phyloP scores from a whole-genome alignment of 2,888 invertebrate genomes.

The Pandemis heparana region DNA sequence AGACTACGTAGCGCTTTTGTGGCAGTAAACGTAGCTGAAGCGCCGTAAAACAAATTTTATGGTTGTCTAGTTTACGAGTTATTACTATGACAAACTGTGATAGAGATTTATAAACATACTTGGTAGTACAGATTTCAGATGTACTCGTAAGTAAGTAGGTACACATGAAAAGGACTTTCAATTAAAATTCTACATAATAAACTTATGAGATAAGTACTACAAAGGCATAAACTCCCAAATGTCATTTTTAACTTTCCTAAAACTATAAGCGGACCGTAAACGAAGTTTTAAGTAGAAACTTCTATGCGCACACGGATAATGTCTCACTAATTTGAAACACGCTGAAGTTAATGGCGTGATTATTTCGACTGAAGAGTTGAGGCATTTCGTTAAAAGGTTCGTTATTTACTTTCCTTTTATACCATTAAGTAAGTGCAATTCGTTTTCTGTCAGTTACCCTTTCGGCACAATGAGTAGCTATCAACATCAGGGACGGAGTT shows the following conservation, averaged over 20 bases:
- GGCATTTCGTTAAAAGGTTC: conserved; percentile 31
- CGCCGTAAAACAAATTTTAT: conserved; percentile 54
- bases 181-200: conserved; percentile 15
- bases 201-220: conserved; percentile 2
- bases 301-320: conserved; percentile 12
- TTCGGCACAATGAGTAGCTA: conserved; percentile 49
- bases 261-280: conserved; percentile 13
- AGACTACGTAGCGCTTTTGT: conserved; percentile 45
- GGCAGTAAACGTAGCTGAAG: conserved; percentile 49
- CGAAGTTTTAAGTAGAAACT: conserved; percentile 22
- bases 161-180: neutral
- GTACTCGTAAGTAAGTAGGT: neutral
- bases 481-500: conserved; percentile 48
- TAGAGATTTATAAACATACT: conserved; percentile 56
- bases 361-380: conserved; percentile 25
- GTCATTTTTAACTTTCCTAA: conserved; percentile 8
- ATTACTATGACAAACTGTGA: conserved; percentile 52
- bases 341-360: conserved; percentile 19
- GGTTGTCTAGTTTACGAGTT: conserved; percentile 55
- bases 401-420: conserved; percentile 43
- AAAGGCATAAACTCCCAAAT: neutral
- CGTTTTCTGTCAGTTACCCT: conserved; percentile 53
- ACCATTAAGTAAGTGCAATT: conserved; percentile 49
- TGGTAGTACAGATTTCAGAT: conserved; percentile 13
- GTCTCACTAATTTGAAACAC: conserved; percentile 22